Evolutionary conservation across 1,140 invertebrate genomes (phyloP).

Genomic region (Drosophila arizonae): DNA sequence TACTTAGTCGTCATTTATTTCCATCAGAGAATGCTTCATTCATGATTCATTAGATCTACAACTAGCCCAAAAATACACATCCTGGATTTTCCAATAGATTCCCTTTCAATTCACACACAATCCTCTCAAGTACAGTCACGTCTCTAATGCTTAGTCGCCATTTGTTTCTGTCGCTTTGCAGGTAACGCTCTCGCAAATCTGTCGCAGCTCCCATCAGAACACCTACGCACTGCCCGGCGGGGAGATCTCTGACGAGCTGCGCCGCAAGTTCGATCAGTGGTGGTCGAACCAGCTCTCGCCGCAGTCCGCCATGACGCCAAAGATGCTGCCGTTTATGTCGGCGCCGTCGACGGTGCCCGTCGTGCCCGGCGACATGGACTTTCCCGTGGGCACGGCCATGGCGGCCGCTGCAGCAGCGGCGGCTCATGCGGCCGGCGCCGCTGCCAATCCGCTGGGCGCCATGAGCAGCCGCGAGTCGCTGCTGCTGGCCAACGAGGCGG

Average conservation of each 20-base stretch:
- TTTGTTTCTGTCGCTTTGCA: conserved; percentile 81
- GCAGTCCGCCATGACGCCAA: conserved; percentile 82
- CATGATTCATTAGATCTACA: too few relatives aligned
- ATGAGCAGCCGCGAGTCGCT: conserved; percentile 78
- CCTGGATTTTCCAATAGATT: too few relatives aligned
- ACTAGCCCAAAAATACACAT: too few relatives aligned
- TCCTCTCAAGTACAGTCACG: conserved; percentile 5
- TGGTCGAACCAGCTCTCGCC: conserved; percentile 87
- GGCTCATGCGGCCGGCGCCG: conserved; percentile 83
- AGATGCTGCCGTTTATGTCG: conserved; percentile 82
- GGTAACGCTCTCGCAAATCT: conserved; percentile 90
- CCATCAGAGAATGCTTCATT: too few relatives aligned
- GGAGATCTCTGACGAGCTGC: conserved; percentile 89
- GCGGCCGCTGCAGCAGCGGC: conserved; percentile 75
- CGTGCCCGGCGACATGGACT: conserved; percentile 74
- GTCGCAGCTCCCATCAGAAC: conserved; percentile 86
- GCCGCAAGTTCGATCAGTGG: conserved; percentile 90
- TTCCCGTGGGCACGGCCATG: conserved; percentile 83
- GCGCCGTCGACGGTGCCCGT: conserved; percentile 64
- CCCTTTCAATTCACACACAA: too few relatives aligned
- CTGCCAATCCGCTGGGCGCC: conserved; percentile 82
- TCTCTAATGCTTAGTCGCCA: conserved; percentile 24
- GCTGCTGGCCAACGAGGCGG: conserved; percentile 69
- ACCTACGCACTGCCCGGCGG: conserved; percentile 85
- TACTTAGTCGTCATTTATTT: background rate